These are phyloP conservation scores for Anser cygnoides DNA, from an alignment of 2,113 vertebrate genomes.

Conservation along the genomic window DNA sequence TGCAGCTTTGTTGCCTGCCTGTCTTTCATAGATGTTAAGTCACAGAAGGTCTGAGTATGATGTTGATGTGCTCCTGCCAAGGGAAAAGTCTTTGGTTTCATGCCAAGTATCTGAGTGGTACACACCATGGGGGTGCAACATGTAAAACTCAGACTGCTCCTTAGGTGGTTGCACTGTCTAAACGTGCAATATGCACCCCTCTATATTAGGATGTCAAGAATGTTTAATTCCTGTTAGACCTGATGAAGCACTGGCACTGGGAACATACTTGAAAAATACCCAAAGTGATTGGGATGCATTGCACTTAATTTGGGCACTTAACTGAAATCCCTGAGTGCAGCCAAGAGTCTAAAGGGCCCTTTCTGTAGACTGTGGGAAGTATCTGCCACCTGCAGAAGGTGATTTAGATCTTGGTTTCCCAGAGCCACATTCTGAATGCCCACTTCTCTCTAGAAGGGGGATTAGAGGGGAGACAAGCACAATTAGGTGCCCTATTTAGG, in stretches of 20 bases:
- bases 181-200: background rate
- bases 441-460: background rate
- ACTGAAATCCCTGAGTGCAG: background rate
- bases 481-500: background rate
- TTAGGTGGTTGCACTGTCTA: background rate
- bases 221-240: background rate
- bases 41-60: background rate
- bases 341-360: background rate
- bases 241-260: background rate
- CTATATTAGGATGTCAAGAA: background rate
- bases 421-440: background rate
- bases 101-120: background rate
- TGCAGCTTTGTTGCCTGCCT: background rate
- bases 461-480: background rate
- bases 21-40: fast-evolving
- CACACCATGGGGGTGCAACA: background rate
- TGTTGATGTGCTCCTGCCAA: background rate
- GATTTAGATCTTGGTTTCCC: background rate
- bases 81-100: background rate
- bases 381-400: background rate
- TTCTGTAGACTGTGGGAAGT: background rate
- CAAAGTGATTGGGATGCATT: background rate
- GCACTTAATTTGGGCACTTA: background rate
- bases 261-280: background rate
- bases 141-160: background rate